A percentile compares a stretch with the other conserved stretches of the same genome.
Conservation (phyloP, 2,888 invertebrate species). For the Trichacis sp. region DNA sequence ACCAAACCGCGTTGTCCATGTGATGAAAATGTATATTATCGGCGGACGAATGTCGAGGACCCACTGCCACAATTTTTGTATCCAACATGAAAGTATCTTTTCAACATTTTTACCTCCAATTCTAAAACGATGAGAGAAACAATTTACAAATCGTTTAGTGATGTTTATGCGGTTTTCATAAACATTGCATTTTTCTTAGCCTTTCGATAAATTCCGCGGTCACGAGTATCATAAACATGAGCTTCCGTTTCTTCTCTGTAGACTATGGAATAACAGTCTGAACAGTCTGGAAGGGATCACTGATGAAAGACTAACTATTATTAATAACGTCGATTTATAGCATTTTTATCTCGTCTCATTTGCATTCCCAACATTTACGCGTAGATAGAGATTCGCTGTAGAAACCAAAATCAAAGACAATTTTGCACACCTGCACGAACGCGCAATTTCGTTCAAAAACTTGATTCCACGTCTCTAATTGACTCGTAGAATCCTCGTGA, state of each 20-base stretch:
- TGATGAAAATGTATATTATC: not conserved
- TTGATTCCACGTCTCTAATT: not conserved
- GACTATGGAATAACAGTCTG: constrained; percentile 13
- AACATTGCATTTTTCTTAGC: not conserved
- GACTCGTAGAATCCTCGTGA: no score
- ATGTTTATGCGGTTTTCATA: not conserved
- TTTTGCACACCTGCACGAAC: not conserved
- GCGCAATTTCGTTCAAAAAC: not conserved
- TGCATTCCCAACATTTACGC: constrained; percentile 2
- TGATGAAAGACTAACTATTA: constrained; percentile 23
- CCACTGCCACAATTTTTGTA: constrained; percentile 3
- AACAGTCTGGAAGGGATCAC: constrained; percentile 19
- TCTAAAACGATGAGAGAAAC: not conserved
- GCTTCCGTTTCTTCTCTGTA: constrained; percentile 33
- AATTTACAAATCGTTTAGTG: not conserved
- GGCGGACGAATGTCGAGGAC: no score
- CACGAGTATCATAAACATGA: constrained; percentile 15
- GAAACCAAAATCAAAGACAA: constrained; percentile 2
- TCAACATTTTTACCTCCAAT: not conserved
- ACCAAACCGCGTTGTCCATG: not conserved
- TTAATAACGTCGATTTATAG: constrained; percentile 3
- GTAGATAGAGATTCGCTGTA: not conserved
- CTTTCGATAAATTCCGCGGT: not conserved
- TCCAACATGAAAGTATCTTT: constrained; percentile 1
- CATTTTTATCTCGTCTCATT: constrained; percentile 3